phyloP scores from a whole-genome alignment of 37 sponge, comb jelly and placozoan species.

The Cliona cf. orientalis region DNA sequence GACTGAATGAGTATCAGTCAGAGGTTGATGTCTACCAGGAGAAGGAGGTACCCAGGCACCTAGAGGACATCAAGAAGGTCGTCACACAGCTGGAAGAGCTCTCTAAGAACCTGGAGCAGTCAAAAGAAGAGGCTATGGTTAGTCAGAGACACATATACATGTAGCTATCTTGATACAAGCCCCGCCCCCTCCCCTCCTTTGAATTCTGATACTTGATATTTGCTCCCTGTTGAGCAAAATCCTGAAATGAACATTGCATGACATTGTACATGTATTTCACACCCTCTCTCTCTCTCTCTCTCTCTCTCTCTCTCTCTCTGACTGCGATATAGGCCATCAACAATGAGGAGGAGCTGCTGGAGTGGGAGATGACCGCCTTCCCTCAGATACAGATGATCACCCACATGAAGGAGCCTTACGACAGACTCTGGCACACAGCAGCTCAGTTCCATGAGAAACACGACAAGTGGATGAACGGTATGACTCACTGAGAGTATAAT shows the following conservation, averaged over 20 bases:
- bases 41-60: slow-evolving; percentile 66
- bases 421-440: slow-evolving; percentile 94
- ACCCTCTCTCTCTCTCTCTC: slow-evolving; percentile 6
- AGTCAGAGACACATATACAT: background rate
- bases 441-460: slow-evolving; percentile 80
- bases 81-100: slow-evolving; percentile 61
- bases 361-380: slow-evolving; percentile 87
- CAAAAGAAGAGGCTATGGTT: slow-evolving; percentile 79
- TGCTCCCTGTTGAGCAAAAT: no score
- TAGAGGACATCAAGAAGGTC: slow-evolving; percentile 73
- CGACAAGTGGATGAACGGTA: slow-evolving; percentile 96
- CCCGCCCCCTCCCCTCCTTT: background rate
- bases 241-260: no score
- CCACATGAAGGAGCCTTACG: slow-evolving; percentile 86
- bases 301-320: no score
- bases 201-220: background rate
- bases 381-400: slow-evolving; percentile 85
- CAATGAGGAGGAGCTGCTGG: slow-evolving; percentile 95
- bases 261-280: background rate
- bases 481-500: background rate
- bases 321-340: slow-evolving; percentile 72
- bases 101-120: slow-evolving; percentile 52
- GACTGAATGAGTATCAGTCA: slow-evolving; percentile 42
- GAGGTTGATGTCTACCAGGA: slow-evolving; percentile 71
- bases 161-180: no score